Evolutionary conservation across 2,888 invertebrate species (phyloP), one percentile per base, ranked within the genome.

Genomic region (Allygus modestus): DNA sequence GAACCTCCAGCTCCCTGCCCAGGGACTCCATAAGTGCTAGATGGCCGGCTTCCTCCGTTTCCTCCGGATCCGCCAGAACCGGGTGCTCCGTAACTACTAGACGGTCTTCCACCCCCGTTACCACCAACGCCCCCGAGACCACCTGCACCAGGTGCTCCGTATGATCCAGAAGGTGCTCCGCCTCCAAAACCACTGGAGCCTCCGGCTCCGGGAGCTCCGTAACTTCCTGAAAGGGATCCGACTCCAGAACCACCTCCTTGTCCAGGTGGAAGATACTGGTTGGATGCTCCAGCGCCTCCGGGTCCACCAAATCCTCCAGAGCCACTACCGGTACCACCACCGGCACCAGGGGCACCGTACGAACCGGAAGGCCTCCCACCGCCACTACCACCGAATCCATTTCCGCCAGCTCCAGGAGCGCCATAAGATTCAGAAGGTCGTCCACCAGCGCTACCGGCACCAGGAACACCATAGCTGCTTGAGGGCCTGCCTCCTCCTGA

Each of bases 101-200:
- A 82, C 4, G 69, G 82, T 20, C 43, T 20, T 15, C 69, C 65
- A 26, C 26, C 82, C 9, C 82, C 65, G 28, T 31, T 31, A 15
- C 79, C 79, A 23, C 79, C 79, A 4, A 41, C 61, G 11, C 84
- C 82, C 71, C 84, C 84, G 5, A 58, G 71, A n/a, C 81, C 75
- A 75, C 84, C 84, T 9, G 54, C 81, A 17, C 75, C 84, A n/a
- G 82, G 84, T 20, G 75, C 82, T n/a, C 84, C 82, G 58, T 84
- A 84, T 37, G 46, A 33, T n/a, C 43, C 43, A 11, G 84, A 84
- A 28, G 54, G 73, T 37, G 51, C 84, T 43, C 84, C 71, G 1
- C 84, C 82, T 26, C 84, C 84, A 23, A 58, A 61, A 31, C 84
- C 84, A 65, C 84, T 69, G 12, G 41, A n/a, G 7, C 79, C 75